phyloP scores from a whole-genome alignment of 2,113 vertebrate genomes.

The Melanocharis versteri region DNA sequence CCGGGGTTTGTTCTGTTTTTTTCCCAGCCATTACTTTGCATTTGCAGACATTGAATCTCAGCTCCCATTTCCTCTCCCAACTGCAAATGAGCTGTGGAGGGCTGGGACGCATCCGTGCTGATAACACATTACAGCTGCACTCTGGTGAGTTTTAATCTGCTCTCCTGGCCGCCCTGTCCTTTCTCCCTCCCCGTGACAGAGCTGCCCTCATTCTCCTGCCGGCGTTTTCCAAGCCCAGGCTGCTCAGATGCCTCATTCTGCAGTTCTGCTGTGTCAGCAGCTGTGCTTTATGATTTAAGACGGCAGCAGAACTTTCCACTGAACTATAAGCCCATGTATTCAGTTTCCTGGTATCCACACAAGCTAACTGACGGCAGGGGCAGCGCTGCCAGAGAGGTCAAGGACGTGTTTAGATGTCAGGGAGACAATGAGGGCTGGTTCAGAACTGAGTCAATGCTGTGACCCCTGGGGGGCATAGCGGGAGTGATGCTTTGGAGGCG shows the following conservation, averaged over 20 bases:
- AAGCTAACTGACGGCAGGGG: neutral
- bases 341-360: constrained; percentile 26
- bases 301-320: constrained; percentile 47
- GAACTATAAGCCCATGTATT: neutral
- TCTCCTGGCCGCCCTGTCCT: neutral
- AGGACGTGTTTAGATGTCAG: neutral
- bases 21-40: neutral
- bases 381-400: neutral
- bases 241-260: neutral
- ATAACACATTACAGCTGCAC: neutral
- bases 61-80: neutral
- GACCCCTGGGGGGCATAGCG: neutral
- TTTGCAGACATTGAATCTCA: neutral
- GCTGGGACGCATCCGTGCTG: rapidly evolving
- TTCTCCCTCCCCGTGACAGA: neutral
- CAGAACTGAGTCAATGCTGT: rapidly evolving
- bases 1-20: neutral
- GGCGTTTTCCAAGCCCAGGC: neutral
- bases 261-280: constrained; percentile 53
- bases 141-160: neutral
- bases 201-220: neutral
- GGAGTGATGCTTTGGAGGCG: neutral
- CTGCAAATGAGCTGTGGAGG: neutral
- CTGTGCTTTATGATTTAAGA: constrained; percentile 44
- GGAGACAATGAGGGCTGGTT: neutral